Base-by-base conservation (phyloP, 2,797 vertebrate genomes). In the Pseudochromis fuscus region DNA sequence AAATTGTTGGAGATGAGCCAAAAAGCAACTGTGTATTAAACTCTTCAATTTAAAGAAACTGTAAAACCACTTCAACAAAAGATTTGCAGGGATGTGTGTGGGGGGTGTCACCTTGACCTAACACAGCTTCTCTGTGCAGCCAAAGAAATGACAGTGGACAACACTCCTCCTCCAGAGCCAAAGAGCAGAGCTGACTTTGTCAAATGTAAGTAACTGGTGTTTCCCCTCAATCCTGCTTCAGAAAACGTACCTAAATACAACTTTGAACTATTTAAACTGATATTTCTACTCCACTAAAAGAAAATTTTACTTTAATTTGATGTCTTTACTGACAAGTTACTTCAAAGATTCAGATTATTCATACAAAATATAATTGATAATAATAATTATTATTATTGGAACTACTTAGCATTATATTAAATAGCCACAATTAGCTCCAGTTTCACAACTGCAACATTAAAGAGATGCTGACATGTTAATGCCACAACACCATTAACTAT, bases 91-190 rank as follows among this genome's bases (percentile, higher is more conserved):
- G 24, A 75, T 75, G 67, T 77, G 38, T 37, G 72, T 85, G 70
- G 69, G 73, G 11, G 67, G 59, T 0, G 30, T 79, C 44, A 72
- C 19, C 9, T 11, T 67, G 56, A 85, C 51, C 65, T 45, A 21
- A 81, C 56, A 8, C 31, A 21, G 19, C 38, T n/a, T 24, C 31
- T 62, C 18, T 71, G 48, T 77, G 28, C 81, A 94, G 94, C 82
- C 40, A 95, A 93, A 91, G 94, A 95, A 52, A 63, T 92, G 50
- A 78, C 82, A 0, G 90, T 94, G 80, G 93, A 95, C 88, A 93
- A 81, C 72, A 12, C 82, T 61, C 88, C 84, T 28, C 81, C 87
- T 37, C 81, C 92, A 67, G 94, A 94, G 60, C 94, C 94, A 19
- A 93, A 72, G 72, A 85, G 6, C 89, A 91, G 93, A 75, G 83